phyloP scores from a whole-genome alignment of 2,888 invertebrate genomes.

The Himalopsyche anomala region DNA sequence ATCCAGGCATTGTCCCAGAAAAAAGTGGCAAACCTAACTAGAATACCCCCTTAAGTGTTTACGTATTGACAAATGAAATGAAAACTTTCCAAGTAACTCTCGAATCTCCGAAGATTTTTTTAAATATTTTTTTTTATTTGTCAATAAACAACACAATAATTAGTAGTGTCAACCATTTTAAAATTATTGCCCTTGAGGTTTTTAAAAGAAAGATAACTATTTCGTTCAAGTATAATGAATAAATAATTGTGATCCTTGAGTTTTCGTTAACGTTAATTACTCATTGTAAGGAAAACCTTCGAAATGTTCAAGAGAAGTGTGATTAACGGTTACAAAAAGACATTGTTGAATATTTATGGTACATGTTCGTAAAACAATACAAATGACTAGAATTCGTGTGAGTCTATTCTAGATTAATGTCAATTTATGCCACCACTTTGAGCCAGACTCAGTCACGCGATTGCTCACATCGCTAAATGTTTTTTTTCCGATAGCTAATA shows the following conservation, averaged over 20 bases:
- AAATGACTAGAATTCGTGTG: not conserved
- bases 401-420: not conserved
- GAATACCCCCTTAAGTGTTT: too few species aligned
- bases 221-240: too few species aligned
- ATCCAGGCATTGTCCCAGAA: too few species aligned
- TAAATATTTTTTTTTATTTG: too few species aligned
- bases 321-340: constrained; percentile 18
- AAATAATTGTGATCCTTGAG: not conserved
- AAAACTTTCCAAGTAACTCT: too few species aligned
- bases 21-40: too few species aligned
- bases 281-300: not conserved
- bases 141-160: too few species aligned
- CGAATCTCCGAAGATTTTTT: too few species aligned
- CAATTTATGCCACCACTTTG: constrained; percentile 4
- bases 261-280: not conserved
- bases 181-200: too few species aligned
- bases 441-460: not conserved
- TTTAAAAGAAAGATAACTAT: too few species aligned
- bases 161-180: too few species aligned
- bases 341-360: not conserved
- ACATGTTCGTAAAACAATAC: constrained; percentile 4
- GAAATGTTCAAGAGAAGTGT: not conserved
- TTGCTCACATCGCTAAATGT: not conserved
- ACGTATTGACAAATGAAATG: too few species aligned
- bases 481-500: constrained; percentile 25